Percentiles rank a stretch among this genome's conserved stretches.
Evolutionary conservation across 2,113 vertebrate genomes (phyloP).

Genomic region (Asarcornis scutulata): DNA sequence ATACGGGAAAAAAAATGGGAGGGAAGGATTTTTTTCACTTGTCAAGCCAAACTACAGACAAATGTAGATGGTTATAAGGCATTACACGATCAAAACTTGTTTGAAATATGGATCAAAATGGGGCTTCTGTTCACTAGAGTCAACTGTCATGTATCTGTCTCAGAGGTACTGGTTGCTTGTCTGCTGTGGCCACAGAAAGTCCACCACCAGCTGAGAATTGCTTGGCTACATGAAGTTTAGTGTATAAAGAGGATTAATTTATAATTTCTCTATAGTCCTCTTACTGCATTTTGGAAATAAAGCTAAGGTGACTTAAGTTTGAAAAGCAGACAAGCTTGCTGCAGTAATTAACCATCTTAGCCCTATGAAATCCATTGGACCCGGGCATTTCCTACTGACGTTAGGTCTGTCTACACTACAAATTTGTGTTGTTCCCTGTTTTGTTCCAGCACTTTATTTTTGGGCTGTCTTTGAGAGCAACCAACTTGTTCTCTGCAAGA

Average conservation of each 20-base stretch:
- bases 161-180: not conserved
- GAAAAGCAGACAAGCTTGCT: not conserved
- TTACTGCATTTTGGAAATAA: not conserved
- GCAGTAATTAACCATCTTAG: rapidly evolving
- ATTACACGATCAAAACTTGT: not conserved
- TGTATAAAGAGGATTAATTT: not conserved
- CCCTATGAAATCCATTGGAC: no score
- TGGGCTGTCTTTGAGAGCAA: not conserved
- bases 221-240: not conserved
- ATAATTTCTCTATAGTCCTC: not conserved
- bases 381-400: not conserved
- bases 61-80: not conserved
- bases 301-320: not conserved
- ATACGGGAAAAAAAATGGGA: not conserved
- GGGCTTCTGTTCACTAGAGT: not conserved
- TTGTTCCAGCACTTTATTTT: not conserved
- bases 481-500: not conserved
- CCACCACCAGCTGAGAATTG: not conserved
- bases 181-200: not conserved
- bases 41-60: not conserved
- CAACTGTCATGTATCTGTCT: not conserved
- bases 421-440: not conserved
- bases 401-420: rapidly evolving
- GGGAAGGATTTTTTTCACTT: not conserved
- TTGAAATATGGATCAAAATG: not conserved